Evolutionary conservation across 2,797 vertebrate species (phyloP).

Genomic region (Choloepus didactylus): DNA sequence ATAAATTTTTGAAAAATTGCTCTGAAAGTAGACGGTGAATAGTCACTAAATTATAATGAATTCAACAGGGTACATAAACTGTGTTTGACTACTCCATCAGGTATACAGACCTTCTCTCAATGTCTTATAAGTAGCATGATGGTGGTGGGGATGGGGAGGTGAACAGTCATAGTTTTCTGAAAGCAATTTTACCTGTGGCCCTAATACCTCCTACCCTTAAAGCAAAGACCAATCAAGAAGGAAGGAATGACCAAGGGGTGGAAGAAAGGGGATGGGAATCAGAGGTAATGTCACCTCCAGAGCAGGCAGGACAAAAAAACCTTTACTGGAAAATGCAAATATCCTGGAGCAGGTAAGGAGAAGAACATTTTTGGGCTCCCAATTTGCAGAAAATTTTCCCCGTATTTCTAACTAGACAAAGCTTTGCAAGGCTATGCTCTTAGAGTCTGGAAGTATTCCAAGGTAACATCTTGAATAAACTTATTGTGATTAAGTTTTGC

Average conservation of each 20-base stretch:
- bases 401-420: background rate
- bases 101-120: accelerated
- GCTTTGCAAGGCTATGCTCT: background rate
- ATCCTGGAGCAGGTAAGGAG: background rate
- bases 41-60: background rate
- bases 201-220: background rate
- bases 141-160: accelerated
- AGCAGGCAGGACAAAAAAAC: background rate
- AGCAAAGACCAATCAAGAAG: background rate
- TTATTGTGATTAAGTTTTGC: background rate
- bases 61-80: background rate
- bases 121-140: accelerated
- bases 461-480: background rate
- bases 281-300: background rate
- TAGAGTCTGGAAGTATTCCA: background rate
- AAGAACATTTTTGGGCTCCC: background rate
- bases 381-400: background rate
- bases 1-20: background rate
- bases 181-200: background rate
- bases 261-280: background rate
- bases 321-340: background rate
- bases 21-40: background rate
- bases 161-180: background rate
- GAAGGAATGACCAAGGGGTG: background rate
- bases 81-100: accelerated